Percentiles rank a stretch among this genome's conserved stretches.
Evolutionary conservation across 2,113 vertebrate genomes (phyloP).

Genomic region (Ceyx margarethae): DNA sequence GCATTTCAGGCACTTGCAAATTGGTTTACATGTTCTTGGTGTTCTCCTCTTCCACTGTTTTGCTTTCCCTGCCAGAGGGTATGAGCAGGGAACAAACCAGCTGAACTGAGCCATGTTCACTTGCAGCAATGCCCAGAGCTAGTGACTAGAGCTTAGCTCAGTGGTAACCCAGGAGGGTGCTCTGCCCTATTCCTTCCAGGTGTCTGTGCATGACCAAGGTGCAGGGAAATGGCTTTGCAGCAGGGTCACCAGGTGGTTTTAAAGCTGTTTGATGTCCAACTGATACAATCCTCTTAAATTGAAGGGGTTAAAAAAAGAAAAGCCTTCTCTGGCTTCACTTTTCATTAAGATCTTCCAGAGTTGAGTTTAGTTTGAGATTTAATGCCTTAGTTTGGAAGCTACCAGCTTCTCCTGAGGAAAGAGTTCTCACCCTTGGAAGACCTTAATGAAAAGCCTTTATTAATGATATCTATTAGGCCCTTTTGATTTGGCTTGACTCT

Average conservation of each 20-base stretch:
- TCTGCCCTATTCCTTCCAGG: neutral
- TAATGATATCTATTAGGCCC: neutral
- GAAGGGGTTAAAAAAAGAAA: rapidly evolving
- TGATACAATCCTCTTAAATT: neutral
- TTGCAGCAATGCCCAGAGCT: rapidly evolving
- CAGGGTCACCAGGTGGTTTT: neutral
- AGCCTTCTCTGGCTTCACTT: neutral
- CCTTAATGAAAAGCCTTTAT: neutral
- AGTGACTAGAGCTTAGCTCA: neutral
- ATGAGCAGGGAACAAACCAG: neutral
- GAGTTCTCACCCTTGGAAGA: neutral
- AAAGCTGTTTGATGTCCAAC: neutral
- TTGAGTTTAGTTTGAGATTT: neutral
- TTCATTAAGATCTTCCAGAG: neutral
- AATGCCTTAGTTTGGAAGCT: neutral
- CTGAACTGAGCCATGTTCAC: neutral
- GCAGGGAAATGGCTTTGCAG: neutral
- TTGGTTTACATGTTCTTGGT: neutral
- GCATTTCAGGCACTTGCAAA: neutral
- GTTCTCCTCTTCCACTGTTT: neutral
- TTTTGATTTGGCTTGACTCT: neutral
- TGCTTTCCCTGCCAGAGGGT: neutral
- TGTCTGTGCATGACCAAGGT: neutral
- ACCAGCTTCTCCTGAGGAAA: neutral
- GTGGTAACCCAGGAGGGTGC: neutral